Conservation (phyloP, 2,113 vertebrate genomes). For the Rhea americana region DNA sequence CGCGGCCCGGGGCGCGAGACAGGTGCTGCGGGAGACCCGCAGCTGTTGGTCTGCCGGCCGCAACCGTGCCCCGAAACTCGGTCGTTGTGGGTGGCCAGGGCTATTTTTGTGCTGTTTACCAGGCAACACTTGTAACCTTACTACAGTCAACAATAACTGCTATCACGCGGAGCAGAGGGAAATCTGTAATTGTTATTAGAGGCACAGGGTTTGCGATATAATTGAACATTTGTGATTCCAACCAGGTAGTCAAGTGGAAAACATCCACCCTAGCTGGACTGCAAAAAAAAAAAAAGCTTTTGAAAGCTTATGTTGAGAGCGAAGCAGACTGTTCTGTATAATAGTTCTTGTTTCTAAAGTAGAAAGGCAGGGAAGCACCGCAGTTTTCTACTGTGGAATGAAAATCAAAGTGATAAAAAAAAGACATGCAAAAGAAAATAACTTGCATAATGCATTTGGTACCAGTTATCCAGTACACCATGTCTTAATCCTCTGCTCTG, state of each 20-base stretch:
- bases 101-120: not conserved
- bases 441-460: not conserved
- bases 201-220: accelerated
- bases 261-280: not conserved
- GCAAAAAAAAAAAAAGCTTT: not conserved
- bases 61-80: accelerated
- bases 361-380: not conserved
- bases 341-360: not conserved
- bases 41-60: accelerated
- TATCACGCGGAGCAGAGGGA: accelerated
- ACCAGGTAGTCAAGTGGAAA: not conserved
- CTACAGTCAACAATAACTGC: accelerated
- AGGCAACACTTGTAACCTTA: not conserved
- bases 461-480: not conserved
- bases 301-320: not conserved
- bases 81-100: accelerated
- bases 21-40: accelerated
- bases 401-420: not conserved
- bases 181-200: accelerated
- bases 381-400: not conserved
- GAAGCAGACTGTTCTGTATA: not conserved
- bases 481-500: not conserved
- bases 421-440: not conserved
- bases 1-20: accelerated
- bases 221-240: not conserved